Conservation (phyloP, 2,113 vertebrate genomes). For the Oxyruncus cristatus region DNA sequence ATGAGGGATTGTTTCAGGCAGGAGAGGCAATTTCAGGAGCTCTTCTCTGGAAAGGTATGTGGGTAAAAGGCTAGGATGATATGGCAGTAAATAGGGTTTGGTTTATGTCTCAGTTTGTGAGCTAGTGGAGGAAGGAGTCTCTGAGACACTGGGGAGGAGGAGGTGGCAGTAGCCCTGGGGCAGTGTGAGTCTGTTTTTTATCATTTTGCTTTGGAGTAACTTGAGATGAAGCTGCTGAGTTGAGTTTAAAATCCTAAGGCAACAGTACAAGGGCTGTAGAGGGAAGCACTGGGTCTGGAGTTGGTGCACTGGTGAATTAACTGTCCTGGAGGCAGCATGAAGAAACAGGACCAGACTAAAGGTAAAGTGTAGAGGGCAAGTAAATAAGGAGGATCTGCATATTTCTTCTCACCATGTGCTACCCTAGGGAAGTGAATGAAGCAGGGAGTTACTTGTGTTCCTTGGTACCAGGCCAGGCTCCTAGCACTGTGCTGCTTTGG, state of each 20-base stretch:
- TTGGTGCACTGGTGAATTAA: not conserved
- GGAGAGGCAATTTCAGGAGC: not conserved
- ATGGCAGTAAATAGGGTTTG: not conserved
- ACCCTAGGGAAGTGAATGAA: not conserved
- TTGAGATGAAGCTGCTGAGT: not conserved
- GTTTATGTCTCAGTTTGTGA: not conserved
- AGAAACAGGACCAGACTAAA: not conserved
- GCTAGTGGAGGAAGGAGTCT: not conserved
- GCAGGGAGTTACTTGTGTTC: not conserved
- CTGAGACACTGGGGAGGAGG: fast-evolving
- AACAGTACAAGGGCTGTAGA: not conserved
- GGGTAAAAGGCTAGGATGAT: not conserved
- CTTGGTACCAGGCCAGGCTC: not conserved
- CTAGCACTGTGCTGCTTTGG: not conserved
- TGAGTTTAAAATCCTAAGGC: not conserved
- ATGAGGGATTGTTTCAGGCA: not conserved
- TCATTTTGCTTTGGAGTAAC: not conserved
- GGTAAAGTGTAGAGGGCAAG: fast-evolving
- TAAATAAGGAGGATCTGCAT: fast-evolving
- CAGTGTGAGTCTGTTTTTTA: not conserved
- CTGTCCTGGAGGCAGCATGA: not conserved
- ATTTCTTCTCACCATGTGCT: fast-evolving
- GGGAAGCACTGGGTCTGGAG: not conserved
- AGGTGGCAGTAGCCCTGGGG: not conserved
- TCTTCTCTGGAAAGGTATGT: not conserved